Conservation (phyloP, 2,797 vertebrate species). For the Thunnus albacares region DNA sequence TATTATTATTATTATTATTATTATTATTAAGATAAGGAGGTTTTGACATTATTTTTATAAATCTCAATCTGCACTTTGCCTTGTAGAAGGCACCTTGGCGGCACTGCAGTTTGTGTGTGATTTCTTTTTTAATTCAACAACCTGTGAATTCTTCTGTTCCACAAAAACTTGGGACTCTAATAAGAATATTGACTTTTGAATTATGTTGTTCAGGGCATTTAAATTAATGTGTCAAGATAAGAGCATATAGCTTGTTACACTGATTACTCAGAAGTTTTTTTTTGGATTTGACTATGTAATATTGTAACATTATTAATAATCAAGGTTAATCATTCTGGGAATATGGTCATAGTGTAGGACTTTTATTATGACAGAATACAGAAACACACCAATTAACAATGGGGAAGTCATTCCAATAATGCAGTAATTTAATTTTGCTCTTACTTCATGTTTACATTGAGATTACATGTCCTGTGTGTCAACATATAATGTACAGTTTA, state of each 20-base stretch:
- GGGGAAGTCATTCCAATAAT: conserved; percentile 44
- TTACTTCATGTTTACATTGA: conserved; percentile 75
- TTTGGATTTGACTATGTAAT: conserved; percentile 58
- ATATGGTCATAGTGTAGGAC: conserved; percentile 36
- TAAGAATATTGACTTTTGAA: conserved; percentile 48
- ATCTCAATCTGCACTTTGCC: conserved; percentile 79
- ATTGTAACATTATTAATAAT: conserved; percentile 42
- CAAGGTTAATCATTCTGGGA: conserved; percentile 27
- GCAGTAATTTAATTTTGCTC: conserved; percentile 55
- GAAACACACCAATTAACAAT: conserved; percentile 1
- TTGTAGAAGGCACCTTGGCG: conserved; percentile 66
- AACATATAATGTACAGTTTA: conserved; percentile 43
- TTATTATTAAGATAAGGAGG: conserved; percentile 23
- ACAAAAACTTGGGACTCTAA: conserved; percentile 49
- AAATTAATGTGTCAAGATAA: conserved; percentile 47
- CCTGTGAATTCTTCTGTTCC: conserved; percentile 75
- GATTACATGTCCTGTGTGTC: conserved; percentile 63
- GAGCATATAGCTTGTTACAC: conserved; percentile 57
- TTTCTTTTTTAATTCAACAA: conserved; percentile 56
- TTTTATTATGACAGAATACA: conserved; percentile 4
- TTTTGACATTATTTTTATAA: conserved; percentile 54
- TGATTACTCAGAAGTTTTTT: conserved; percentile 58
- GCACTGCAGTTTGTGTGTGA: conserved; percentile 79
- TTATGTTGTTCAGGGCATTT: conserved; percentile 76
- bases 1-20: conserved; percentile 2